These are phyloP conservation scores for Fulmarus glacialis DNA, from an alignment of 2,113 vertebrate species.

Conservation along the genomic window DNA sequence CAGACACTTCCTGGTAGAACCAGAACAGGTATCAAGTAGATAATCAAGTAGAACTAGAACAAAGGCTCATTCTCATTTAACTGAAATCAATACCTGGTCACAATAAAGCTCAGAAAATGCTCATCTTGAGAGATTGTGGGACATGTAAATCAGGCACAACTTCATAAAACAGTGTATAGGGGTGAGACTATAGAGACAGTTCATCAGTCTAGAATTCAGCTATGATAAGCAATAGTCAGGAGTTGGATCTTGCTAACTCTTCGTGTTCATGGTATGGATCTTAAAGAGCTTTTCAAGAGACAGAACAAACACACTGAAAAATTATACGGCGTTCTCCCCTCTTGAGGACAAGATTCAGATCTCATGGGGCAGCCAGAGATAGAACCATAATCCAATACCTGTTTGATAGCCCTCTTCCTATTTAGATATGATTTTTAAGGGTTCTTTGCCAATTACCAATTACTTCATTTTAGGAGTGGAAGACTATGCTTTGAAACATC, in stretches of 20 bases:
- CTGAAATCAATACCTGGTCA: not conserved
- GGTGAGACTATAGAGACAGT: not conserved
- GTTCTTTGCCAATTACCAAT: not conserved
- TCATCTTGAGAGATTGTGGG: not conserved
- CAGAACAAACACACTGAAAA: not conserved
- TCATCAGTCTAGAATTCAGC: not conserved
- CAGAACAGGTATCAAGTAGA: not conserved
- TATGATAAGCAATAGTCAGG: not conserved
- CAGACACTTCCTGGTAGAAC: not conserved
- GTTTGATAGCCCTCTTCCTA: not conserved
- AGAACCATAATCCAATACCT: not conserved
- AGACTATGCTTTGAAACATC: not conserved
- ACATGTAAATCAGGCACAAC: not conserved
- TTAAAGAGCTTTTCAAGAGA: not conserved
- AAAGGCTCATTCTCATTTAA: not conserved
- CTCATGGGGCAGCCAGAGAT: not conserved
- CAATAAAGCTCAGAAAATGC: not conserved
- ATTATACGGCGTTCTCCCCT: not conserved
- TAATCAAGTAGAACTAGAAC: not conserved
- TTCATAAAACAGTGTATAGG: not conserved
- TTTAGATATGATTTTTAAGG: not conserved
- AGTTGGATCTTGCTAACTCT: not conserved
- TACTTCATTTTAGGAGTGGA: not conserved
- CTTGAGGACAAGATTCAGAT: not conserved
- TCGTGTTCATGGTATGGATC: rapidly evolving